phyloP scores from a whole-genome alignment of 1,140 invertebrate species.

The Drosophila ironensis region DNA sequence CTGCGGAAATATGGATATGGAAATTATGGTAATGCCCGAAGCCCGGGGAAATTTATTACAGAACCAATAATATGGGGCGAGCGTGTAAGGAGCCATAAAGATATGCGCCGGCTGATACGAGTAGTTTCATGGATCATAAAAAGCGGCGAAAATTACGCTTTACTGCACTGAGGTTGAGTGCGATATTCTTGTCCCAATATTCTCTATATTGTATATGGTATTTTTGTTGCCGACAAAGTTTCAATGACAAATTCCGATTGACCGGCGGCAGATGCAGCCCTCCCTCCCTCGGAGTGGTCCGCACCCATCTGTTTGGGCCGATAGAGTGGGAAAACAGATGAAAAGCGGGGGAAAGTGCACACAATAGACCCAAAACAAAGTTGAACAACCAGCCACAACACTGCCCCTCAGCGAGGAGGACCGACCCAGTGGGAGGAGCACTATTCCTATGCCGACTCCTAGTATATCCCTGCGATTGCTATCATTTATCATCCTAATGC shows the following conservation, averaged over 20 bases:
- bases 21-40: not conserved
- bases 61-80: not conserved
- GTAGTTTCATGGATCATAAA: not conserved
- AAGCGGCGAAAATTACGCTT: not conserved
- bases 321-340: not conserved
- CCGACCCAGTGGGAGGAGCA: no score
- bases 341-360: not conserved
- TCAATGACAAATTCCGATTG: no score
- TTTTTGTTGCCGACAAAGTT: no score
- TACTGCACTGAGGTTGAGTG: no score
- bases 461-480: constrained; percentile 27
- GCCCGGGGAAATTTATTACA: not conserved
- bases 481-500: constrained; percentile 65
- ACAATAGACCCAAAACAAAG: not conserved
- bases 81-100: not conserved
- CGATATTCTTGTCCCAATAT: no score
- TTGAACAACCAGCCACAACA: no score
- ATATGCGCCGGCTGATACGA: not conserved
- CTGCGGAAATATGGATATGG: not conserved
- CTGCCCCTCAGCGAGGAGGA: no score
- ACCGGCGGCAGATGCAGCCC: not conserved
- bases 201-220: no score
- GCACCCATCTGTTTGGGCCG: no score
- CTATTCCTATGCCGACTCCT: no score
- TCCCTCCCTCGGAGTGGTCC: no score